Evolutionary conservation across 2,113 vertebrate species (phyloP).

Genomic region (Prietella phreatophila): DNA sequence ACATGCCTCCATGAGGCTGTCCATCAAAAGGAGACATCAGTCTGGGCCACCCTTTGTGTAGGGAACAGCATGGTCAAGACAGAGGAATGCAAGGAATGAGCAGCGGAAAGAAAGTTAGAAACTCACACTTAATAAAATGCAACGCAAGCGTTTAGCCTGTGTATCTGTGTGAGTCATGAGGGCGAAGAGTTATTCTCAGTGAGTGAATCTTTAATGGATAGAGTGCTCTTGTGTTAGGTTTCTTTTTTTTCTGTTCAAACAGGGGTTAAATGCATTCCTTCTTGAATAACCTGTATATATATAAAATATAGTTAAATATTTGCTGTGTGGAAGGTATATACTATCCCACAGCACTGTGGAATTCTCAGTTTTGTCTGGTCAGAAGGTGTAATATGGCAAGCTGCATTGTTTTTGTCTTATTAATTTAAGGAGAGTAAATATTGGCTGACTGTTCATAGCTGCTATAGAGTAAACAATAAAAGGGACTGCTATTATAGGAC

Average conservation of each 20-base stretch:
- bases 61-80: constrained; percentile 45
- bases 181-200: constrained; percentile 3
- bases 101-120: constrained; percentile 51
- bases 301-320: too few species aligned
- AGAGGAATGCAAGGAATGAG: constrained; percentile 67
- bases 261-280: background rate
- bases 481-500: background rate
- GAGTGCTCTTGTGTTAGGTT: background rate
- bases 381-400: background rate
- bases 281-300: background rate
- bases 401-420: background rate
- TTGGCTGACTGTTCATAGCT: background rate
- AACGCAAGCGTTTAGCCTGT: constrained; percentile 21
- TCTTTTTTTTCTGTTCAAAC: background rate
- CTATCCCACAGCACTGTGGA: background rate
- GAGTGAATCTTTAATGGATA: constrained; percentile 11
- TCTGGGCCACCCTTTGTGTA: constrained; percentile 41
- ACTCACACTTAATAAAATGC: background rate
- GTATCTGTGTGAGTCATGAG: constrained; percentile 24
- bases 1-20: constrained; percentile 42
- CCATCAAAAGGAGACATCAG: constrained; percentile 41
- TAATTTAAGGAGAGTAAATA: background rate
- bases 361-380: background rate
- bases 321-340: too few species aligned
- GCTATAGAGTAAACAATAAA: background rate